phyloP scores from a whole-genome alignment of 2,113 vertebrate genomes.

The Crotalus tigris region DNA sequence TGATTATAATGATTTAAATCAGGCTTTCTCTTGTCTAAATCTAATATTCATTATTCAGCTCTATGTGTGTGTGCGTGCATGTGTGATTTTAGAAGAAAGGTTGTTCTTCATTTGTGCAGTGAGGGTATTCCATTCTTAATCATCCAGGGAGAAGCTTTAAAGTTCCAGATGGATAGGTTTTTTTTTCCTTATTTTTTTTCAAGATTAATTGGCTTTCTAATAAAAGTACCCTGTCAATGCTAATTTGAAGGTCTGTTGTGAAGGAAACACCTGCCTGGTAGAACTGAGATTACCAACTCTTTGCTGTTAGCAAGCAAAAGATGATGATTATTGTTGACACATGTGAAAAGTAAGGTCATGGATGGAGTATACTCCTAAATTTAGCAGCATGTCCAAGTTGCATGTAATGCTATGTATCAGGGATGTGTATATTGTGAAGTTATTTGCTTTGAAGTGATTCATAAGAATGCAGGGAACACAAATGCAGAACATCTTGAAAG shows the following conservation, averaged over 20 bases:
- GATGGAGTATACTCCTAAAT: background rate
- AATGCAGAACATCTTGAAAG: background rate
- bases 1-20: background rate
- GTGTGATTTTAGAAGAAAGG: background rate
- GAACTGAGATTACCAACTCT: background rate
- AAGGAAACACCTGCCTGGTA: constrained; percentile 26
- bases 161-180: constrained; percentile 8
- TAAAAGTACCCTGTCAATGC: constrained; percentile 10
- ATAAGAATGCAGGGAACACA: background rate
- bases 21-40: background rate
- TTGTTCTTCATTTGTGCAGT: background rate
- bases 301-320: constrained; percentile 2
- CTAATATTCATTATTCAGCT: background rate
- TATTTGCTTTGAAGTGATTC: background rate
- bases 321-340: constrained; percentile 20
- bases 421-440: background rate
- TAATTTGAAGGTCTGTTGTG: constrained; percentile 20
- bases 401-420: background rate
- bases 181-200: background rate
- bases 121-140: background rate
- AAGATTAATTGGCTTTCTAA: constrained; percentile 26
- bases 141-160: constrained; percentile 12
- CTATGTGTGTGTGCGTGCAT: background rate
- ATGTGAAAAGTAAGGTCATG: constrained; percentile 5
- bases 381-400: background rate